phyloP scores from a whole-genome alignment of 2,113 vertebrate genomes.

The Carassius gibelio region DNA sequence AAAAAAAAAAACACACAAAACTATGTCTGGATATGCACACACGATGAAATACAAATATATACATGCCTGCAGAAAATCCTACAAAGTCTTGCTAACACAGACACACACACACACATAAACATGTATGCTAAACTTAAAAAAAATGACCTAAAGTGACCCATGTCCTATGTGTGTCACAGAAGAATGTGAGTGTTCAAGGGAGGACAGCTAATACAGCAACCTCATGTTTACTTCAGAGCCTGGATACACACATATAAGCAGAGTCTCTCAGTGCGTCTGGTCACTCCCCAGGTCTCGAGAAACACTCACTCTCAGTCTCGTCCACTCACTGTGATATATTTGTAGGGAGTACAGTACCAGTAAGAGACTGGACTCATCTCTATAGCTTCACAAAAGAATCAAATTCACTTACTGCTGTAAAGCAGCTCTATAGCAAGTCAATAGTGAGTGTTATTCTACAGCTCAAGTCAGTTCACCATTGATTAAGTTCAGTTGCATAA shows the following conservation, averaged over 20 bases:
- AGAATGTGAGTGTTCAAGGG: background rate
- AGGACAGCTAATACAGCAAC: conserved; percentile 9
- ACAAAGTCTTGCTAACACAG: background rate
- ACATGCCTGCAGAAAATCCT: background rate
- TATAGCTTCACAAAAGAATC: too few species aligned
- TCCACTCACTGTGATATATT: conserved; percentile 9
- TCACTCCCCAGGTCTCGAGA: background rate
- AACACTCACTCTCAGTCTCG: background rate
- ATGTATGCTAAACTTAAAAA: background rate
- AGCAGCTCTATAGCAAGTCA: too few species aligned
- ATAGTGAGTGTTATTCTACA: too few species aligned
- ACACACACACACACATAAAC: background rate
- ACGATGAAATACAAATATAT: background rate
- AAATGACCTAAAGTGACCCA: background rate
- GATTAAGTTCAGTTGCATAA: too few species aligned
- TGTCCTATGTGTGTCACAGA: background rate
- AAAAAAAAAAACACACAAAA: background rate
- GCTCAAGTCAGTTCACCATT: too few species aligned
- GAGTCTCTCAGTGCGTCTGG: background rate
- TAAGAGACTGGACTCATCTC: conserved; percentile 9
- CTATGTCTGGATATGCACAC: background rate
- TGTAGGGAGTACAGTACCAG: conserved; percentile 20
- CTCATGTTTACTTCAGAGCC: conserved; percentile 27
- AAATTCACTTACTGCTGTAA: too few species aligned
- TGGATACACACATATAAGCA: background rate